Base-by-base conservation (phyloP, 2,888 invertebrate species). In the Cephus spinipes region DNA sequence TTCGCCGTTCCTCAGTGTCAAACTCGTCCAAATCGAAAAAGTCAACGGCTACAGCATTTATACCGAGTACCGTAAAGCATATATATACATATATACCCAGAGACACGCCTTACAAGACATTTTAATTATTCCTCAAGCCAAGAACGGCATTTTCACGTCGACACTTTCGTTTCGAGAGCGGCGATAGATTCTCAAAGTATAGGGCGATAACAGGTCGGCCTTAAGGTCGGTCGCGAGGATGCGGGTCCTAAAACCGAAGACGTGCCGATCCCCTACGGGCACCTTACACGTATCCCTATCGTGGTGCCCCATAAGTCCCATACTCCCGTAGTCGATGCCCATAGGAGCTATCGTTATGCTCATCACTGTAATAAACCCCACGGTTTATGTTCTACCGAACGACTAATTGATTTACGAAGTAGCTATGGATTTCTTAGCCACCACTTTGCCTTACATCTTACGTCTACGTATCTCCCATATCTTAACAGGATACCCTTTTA, bases 371-470 rank as follows among this genome's bases (percentile, higher is more conserved):
- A 77, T 81, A 81, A 83, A 83, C 80, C 79, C 76, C 74, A 75
- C 76, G 76, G 79, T 82, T 83, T 81, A 83, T 80, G 73, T 76
- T 76, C 78, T 30, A 55, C 74, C 76, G 76, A 77, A 78, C 77
- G 77, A 78, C 79, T 83, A 82, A 83, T 83, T 81, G 81, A 81
- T 83, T 81, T 82, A 80, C 76, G 76, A 35, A 76, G 78, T 76
- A 76, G 76, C 80, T 34, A 73, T 73, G 35, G 68, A 73, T 69
- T 71, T 77, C 71, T 71, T 71, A 31, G 71, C 71, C 71, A 31
- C 33, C 71, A n/a, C 34, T 23, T 55, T 55, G 55, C 55, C 23
- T 55, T 55, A 55, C 55, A 55, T 55, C 55, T 23, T 23, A 1
- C 55, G 55, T 55, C 55, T 23, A 23, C 23, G 15, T 55, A 9